Conservation (phyloP, 2,888 invertebrate genomes). For the Platerodrilus igneus region DNA sequence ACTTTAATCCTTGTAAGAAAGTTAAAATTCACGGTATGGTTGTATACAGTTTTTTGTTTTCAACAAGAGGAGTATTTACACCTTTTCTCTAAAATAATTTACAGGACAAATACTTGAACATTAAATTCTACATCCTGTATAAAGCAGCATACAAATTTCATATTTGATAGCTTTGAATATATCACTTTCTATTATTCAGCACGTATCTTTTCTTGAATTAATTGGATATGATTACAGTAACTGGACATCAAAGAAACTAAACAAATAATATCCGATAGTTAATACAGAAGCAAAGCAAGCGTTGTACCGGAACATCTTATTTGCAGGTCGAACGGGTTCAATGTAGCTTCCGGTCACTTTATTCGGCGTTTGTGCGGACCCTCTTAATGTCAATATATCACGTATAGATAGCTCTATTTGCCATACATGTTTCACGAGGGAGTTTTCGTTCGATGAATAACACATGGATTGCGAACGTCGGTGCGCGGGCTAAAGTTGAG, state of each 20-base stretch:
- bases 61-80: too few relatives aligned
- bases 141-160: too few relatives aligned
- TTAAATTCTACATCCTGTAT: too few relatives aligned
- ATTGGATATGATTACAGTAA: conserved; percentile 5
- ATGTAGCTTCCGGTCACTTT: conserved; percentile 43
- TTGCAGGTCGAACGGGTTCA: conserved; percentile 43
- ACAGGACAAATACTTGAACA: too few relatives aligned
- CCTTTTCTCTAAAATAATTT: too few relatives aligned
- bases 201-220: too few relatives aligned
- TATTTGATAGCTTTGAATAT: too few relatives aligned
- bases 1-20: too few relatives aligned
- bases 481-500: conserved; percentile 12
- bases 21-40: too few relatives aligned
- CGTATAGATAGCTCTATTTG: conserved; percentile 40
- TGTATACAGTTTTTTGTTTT: too few relatives aligned
- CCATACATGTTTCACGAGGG: conserved; percentile 31
- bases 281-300: conserved; percentile 21
- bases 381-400: conserved; percentile 45
- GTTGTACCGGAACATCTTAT: conserved; percentile 41
- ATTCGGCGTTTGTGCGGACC: conserved; percentile 41
- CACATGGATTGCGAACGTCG: conserved; percentile 14
- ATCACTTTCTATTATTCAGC: too few relatives aligned
- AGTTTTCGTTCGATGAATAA: conserved; percentile 19
- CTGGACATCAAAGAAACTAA: conserved; percentile 15
- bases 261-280: conserved; percentile 24